Evolutionary conservation across 2,113 vertebrate species (phyloP).

Genomic region (Triplophysa rosa): DNA sequence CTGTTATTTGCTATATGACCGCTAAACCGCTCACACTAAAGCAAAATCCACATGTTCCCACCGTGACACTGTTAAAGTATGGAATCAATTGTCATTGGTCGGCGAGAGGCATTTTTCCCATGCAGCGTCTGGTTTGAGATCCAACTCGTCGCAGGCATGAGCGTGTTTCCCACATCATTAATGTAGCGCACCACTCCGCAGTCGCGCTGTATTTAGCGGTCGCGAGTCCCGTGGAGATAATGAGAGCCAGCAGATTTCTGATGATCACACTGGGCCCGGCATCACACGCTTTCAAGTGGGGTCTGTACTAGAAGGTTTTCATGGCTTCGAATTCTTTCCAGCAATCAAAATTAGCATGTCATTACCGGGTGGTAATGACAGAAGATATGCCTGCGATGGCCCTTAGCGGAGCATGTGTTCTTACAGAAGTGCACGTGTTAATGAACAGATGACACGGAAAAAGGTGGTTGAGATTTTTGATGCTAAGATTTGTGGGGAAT

Average conservation of each 20-base stretch:
- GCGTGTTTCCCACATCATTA: constrained; percentile 43
- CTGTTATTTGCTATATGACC: not conserved
- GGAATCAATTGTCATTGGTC: constrained; percentile 35
- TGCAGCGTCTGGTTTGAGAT: constrained; percentile 29
- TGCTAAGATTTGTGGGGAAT: too few species aligned
- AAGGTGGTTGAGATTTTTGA: not conserved
- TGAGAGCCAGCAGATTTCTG: constrained; percentile 38
- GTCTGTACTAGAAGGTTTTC: constrained; percentile 30
- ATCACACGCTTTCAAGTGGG: constrained; percentile 34
- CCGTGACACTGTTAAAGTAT: constrained; percentile 4
- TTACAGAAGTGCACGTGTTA: not conserved
- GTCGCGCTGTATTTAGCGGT: constrained; percentile 45
- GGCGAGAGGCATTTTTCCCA: not conserved
- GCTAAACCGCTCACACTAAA: not conserved
- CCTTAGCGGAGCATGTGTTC: not conserved
- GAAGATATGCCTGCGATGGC: not conserved
- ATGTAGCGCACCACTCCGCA: constrained; percentile 23
- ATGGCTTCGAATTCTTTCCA: constrained; percentile 36
- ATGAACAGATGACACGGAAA: not conserved
- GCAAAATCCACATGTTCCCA: not conserved
- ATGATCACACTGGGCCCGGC: constrained; percentile 37
- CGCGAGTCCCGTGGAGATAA: constrained; percentile 36
- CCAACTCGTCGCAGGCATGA: constrained; percentile 28
- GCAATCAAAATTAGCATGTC: constrained; percentile 31
- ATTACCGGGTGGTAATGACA: constrained; percentile 5